Evolutionary conservation across 2,888 invertebrate genomes (phyloP).

Genomic region (Drosophila leonis): DNA sequence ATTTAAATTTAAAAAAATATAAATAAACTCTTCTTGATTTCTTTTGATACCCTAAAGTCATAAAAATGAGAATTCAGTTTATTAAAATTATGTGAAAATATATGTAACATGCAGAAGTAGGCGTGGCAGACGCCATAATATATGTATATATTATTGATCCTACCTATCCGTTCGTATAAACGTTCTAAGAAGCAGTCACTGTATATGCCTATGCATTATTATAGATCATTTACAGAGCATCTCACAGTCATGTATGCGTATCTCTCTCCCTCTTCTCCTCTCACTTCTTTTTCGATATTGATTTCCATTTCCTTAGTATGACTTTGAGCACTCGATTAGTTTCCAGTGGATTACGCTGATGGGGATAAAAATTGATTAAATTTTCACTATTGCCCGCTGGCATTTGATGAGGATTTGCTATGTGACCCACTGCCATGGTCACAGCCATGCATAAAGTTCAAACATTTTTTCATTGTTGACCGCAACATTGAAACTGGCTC

Average conservation of each 20-base stretch:
- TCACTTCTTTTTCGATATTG: neutral
- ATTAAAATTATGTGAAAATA: no score
- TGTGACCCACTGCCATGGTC: conserved; percentile 74
- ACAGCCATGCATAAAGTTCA: conserved; percentile 54
- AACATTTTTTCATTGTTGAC: conserved; percentile 35
- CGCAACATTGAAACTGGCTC: conserved; percentile 56
- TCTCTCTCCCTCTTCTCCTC: neutral
- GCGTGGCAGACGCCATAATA: no score
- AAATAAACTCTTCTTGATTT: no score
- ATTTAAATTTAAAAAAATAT: no score
- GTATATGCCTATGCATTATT: neutral
- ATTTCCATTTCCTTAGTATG: conserved; percentile 27
- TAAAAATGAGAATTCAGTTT: no score
- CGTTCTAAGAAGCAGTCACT: no score
- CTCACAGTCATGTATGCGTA: neutral
- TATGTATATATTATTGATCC: no score
- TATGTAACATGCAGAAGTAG: no score
- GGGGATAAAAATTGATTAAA: neutral
- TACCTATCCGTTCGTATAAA: no score
- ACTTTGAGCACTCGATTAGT: conserved; percentile 4
- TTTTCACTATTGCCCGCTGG: neutral
- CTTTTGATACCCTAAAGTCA: no score
- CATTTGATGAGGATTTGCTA: conserved; percentile 1
- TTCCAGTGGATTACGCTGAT: conserved; percentile 5
- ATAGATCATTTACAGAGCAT: conserved; percentile 7